Conservation (phyloP, 2,797 vertebrate genomes). For the Bovichtus variegatus region DNA sequence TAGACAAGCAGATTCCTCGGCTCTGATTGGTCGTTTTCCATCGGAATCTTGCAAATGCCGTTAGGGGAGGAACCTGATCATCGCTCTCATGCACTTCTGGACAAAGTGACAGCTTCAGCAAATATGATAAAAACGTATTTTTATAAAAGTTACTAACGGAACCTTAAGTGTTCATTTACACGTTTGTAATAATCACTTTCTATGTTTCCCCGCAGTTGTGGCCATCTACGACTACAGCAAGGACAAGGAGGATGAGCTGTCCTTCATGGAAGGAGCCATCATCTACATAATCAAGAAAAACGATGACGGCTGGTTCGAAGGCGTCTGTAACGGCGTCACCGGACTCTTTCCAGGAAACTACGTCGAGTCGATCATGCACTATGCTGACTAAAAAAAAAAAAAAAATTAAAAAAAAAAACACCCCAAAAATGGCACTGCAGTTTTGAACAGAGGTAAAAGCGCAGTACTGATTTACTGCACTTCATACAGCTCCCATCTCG, state of each 20-base stretch:
- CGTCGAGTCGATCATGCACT: slow-evolving; percentile 99
- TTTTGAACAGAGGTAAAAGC: slow-evolving; percentile 55
- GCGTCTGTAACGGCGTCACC: slow-evolving; percentile 95
- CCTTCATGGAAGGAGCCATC: slow-evolving; percentile 98
- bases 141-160: no score
- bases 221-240: slow-evolving; percentile 98
- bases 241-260: slow-evolving; percentile 99
- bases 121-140: no score
- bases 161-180: background rate
- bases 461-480: slow-evolving; percentile 60
- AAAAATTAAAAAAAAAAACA: background rate
- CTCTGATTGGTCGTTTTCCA: no score
- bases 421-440: slow-evolving; percentile 28
- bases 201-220: slow-evolving; percentile 86
- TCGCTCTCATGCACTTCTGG: no score
- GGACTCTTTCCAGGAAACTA: slow-evolving; percentile 99
- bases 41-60: no score
- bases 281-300: slow-evolving; percentile 99
- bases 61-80: no score
- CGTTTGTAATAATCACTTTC: background rate
- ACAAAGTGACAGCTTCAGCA: no score
- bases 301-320: slow-evolving; percentile 98
- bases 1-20: no score
- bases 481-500: slow-evolving; percentile 57
- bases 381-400: slow-evolving; percentile 89